These are phyloP conservation scores for Encarsia formosa DNA, from an alignment of 2,888 invertebrate species.

Conservation along the genomic window DNA sequence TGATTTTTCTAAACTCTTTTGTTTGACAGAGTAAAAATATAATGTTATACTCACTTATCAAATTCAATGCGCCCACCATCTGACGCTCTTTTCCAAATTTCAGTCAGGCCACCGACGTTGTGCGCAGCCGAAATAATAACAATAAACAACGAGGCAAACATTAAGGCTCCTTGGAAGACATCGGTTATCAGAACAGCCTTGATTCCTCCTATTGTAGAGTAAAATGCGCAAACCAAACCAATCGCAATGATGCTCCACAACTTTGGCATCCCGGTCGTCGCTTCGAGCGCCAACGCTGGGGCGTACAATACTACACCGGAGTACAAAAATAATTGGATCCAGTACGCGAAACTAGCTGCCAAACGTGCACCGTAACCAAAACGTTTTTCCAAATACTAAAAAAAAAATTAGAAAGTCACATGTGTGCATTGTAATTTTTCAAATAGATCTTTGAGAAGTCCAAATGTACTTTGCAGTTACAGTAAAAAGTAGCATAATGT, in stretches of 20 bases:
- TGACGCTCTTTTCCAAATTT: constrained; percentile 69
- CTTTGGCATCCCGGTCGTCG: constrained; percentile 76
- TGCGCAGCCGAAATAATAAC: constrained; percentile 71
- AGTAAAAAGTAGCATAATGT: no score
- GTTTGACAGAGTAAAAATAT: no score
- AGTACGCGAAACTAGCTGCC: constrained; percentile 78
- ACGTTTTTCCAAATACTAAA: constrained; percentile 78
- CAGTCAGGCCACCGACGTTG: constrained; percentile 64
- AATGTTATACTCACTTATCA: constrained; percentile 62
- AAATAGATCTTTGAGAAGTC: no score
- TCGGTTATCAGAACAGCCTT: constrained; percentile 87
- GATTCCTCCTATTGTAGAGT: constrained; percentile 85
- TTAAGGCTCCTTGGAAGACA: constrained; percentile 76
- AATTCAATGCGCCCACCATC: constrained; percentile 69
- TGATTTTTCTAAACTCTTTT: no score
- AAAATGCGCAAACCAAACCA: constrained; percentile 77
- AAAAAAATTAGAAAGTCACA: constrained; percentile 8
- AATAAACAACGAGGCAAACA: constrained; percentile 79
- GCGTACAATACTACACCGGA: constrained; percentile 92
- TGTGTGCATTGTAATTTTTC: no score
- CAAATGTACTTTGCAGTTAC: no score
- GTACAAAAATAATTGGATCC: constrained; percentile 84
- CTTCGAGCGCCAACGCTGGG: constrained; percentile 83
- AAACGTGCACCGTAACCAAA: constrained; percentile 75
- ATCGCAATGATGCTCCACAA: constrained; percentile 69